Evolutionary conservation across 2,113 vertebrate species (phyloP).

Genomic region (Geococcyx californianus): DNA sequence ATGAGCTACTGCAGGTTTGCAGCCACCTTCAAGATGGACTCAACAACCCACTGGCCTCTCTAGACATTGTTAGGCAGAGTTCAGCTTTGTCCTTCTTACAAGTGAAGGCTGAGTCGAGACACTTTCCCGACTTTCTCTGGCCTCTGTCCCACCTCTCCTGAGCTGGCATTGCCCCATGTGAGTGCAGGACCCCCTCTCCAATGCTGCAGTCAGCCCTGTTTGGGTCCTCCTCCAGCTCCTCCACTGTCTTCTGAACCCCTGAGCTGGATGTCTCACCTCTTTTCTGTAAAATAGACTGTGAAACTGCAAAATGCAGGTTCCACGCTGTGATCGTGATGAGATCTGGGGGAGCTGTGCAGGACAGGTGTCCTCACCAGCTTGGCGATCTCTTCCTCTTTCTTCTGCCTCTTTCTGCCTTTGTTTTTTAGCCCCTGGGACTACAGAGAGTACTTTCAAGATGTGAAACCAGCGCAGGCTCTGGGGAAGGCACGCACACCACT

Average conservation of each 20-base stretch:
- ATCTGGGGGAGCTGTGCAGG: background rate
- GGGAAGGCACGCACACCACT: background rate
- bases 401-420: background rate
- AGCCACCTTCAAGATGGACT: background rate
- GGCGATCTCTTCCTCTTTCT: constrained; percentile 34
- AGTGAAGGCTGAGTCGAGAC: background rate
- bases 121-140: background rate
- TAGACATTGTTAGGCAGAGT: background rate
- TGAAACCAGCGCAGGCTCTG: background rate
- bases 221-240: background rate
- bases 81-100: background rate
- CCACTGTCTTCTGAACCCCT: background rate
- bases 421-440: background rate
- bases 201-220: rapidly evolving
- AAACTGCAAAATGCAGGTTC: background rate
- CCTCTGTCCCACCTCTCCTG: background rate
- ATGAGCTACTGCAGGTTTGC: background rate
- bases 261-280: background rate
- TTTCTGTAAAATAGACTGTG: background rate
- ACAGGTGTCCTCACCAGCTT: background rate
- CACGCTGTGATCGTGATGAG: background rate
- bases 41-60: background rate
- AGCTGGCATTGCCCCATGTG: rapidly evolving
- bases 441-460: background rate
- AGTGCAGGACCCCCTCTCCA: background rate